Evolutionary conservation across 2,888 invertebrate species (phyloP).

Genomic region (Magallana nippona): DNA sequence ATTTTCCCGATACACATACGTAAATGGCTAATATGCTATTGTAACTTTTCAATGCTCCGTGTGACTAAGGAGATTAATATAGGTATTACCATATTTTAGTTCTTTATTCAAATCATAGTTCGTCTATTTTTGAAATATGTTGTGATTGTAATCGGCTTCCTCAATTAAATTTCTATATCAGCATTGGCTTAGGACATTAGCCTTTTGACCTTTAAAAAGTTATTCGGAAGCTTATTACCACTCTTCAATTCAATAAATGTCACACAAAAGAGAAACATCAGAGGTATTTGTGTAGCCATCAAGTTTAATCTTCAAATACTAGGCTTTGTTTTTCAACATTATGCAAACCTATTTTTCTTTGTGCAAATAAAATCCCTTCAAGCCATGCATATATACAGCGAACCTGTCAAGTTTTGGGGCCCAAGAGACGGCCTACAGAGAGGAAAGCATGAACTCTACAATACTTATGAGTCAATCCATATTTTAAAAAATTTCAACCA

Average conservation of each 20-base stretch:
- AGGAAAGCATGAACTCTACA: no score
- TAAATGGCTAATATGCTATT: no score
- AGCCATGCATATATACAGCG: not conserved
- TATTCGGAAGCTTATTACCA: not conserved
- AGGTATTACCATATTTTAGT: no score
- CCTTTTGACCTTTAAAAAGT: conserved; percentile 11
- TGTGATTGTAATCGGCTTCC: not conserved
- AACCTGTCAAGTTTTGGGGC: no score
- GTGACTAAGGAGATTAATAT: no score
- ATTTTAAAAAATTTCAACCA: no score
- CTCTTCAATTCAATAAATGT: not conserved
- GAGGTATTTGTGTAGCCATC: not conserved
- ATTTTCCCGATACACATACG: no score
- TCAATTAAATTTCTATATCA: not conserved
- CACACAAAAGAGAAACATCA: conserved; percentile 10
- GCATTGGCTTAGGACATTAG: not conserved
- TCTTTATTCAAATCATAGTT: no score
- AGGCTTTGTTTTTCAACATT: conserved; percentile 13
- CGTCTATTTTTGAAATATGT: no score
- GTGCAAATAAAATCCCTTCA: not conserved
- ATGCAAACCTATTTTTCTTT: conserved; percentile 2
- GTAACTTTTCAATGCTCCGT: no score
- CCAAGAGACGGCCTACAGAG: no score
- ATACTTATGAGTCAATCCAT: no score
- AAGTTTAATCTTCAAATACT: not conserved